A percentile compares a stretch with the other conserved stretches of the same genome.
These are phyloP conservation scores for Rhyzopertha dominica DNA, from an alignment of 1,140 invertebrate species.

Conservation along the genomic window DNA sequence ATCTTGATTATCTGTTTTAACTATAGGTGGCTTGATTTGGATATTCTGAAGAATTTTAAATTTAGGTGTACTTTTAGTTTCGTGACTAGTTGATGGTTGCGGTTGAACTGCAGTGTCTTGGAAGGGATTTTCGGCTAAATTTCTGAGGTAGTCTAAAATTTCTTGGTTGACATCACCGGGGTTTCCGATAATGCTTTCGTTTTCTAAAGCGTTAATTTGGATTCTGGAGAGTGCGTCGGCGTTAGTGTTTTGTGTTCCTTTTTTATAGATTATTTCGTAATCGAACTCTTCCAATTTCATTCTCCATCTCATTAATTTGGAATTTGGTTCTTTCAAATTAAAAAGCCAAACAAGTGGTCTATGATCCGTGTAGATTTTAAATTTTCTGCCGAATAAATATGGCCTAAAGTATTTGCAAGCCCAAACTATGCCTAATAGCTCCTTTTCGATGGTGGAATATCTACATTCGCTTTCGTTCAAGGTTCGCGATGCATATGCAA, in stretches of 20 bases:
- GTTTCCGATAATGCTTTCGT: neutral
- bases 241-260: constrained; percentile 28
- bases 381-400: constrained; percentile 9
- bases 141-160: too few species aligned
- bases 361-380: constrained; percentile 9
- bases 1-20: too few species aligned
- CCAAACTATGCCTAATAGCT: constrained; percentile 12
- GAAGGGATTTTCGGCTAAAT: too few species aligned
- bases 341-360: too few species aligned
- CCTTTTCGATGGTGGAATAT: constrained; percentile 11
- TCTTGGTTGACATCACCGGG: too few species aligned
- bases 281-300: constrained; percentile 11
- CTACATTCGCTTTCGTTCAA: constrained; percentile 7
- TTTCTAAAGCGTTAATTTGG: neutral
- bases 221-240: constrained; percentile 35
- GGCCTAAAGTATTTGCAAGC: constrained; percentile 11
- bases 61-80: too few species aligned
- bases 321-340: constrained; percentile 9
- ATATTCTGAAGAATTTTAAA: too few species aligned
- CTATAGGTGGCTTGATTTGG: too few species aligned
- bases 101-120: too few species aligned
- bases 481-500: constrained; percentile 3
- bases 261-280: constrained; percentile 23
- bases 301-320: constrained; percentile 11
- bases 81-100: too few species aligned